A percentile compares a stretch with the other conserved stretches of the same genome.
phyloP scores from a whole-genome alignment of 2,888 invertebrate species.

The Monopis laevigella region DNA sequence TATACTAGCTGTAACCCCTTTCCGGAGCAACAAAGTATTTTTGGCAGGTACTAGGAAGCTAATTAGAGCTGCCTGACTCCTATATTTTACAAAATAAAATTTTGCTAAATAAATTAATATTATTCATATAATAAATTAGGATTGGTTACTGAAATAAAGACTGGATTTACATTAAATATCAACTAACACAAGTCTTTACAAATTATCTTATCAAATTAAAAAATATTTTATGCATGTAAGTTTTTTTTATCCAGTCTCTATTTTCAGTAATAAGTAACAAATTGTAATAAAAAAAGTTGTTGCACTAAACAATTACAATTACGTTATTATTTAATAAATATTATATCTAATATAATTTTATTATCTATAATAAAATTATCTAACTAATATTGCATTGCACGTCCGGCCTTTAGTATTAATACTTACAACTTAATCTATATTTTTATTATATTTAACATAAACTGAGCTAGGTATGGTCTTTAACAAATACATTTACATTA shows the following conservation, averaged over 20 bases:
- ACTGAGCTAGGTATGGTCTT: too few relatives aligned
- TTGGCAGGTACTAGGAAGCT: slow-evolving; percentile 67
- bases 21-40: slow-evolving; percentile 40
- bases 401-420: slow-evolving; percentile 41
- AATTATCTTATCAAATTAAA: not conserved
- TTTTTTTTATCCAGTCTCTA: too few relatives aligned
- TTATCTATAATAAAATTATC: too few relatives aligned
- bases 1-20: slow-evolving; percentile 30
- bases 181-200: not conserved
- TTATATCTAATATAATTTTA: too few relatives aligned
- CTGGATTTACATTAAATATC: not conserved
- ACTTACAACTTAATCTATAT: slow-evolving; percentile 3
- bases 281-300: too few relatives aligned
- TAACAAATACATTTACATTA: too few relatives aligned
- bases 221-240: not conserved
- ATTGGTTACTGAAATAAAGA: not conserved
- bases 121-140: slow-evolving; percentile 12
- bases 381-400: slow-evolving; percentile 49
- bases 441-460: too few relatives aligned
- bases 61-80: slow-evolving; percentile 55
- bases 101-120: slow-evolving; percentile 11
- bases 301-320: too few relatives aligned
- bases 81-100: slow-evolving; percentile 20
- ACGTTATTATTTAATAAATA: too few relatives aligned
- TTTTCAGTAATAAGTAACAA: too few relatives aligned